These are phyloP conservation scores for Yponomeuta sedellus DNA, from an alignment of 2,888 invertebrate species.

Conservation along the genomic window DNA sequence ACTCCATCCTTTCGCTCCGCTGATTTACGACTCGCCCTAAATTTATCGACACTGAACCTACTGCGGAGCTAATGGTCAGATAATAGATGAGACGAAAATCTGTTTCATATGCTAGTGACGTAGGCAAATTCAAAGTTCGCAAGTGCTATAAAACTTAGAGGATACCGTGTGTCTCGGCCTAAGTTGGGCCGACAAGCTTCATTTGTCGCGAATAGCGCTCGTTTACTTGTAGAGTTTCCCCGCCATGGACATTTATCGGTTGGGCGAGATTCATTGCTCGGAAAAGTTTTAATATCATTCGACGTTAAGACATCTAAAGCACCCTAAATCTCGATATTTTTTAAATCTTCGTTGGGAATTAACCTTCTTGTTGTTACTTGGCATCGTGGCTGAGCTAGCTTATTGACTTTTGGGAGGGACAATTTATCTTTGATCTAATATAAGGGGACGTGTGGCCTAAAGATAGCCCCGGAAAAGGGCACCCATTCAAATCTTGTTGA, in stretches of 20 bases:
- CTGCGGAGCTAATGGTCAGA: conserved; percentile 10
- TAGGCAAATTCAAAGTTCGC: background rate
- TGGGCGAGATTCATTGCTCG: background rate
- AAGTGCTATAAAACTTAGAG: background rate
- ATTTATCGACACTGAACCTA: conserved; percentile 27
- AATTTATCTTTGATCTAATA: conserved; percentile 40
- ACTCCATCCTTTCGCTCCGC: conserved; percentile 20
- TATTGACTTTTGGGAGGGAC: conserved; percentile 26
- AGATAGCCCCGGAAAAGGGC: conserved; percentile 32
- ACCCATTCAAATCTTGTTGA: conserved; percentile 63
- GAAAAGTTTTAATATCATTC: conserved; percentile 3
- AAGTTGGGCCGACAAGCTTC: background rate
- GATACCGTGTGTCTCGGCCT: background rate
- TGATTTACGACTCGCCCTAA: conserved; percentile 31
- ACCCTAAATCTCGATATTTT: conserved; percentile 2
- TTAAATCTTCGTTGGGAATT: background rate
- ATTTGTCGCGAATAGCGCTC: background rate
- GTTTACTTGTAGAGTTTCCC: conserved; percentile 1
- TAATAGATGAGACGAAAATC: conserved; percentile 7
- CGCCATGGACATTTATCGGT: background rate
- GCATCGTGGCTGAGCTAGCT: conserved; percentile 19
- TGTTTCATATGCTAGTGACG: background rate
- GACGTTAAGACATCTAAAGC: background rate
- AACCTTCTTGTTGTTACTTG: background rate
- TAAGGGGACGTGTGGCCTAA: conserved; percentile 28